These are phyloP conservation scores for Tenthredo livida DNA, from an alignment of 2,888 invertebrate species.

Conservation along the genomic window DNA sequence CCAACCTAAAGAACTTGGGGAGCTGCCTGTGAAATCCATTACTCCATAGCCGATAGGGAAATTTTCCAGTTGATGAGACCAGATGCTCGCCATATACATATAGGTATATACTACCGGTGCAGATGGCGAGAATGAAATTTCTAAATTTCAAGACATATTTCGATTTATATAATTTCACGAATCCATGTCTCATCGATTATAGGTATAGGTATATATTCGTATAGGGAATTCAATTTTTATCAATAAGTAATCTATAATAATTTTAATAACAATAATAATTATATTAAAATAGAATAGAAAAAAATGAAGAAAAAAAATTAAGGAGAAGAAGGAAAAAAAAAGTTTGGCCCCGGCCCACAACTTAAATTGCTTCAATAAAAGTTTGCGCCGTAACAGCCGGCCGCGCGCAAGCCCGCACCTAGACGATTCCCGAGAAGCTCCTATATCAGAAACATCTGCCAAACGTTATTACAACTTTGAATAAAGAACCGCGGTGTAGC, in stretches of 20 bases:
- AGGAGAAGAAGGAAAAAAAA: constrained; percentile 2
- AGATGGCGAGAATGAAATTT: not conserved
- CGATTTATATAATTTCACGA: not conserved
- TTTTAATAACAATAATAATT: not conserved
- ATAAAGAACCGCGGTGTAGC: constrained; percentile 75
- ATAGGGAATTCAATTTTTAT: not conserved
- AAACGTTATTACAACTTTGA: constrained; percentile 79
- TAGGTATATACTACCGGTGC: not conserved
- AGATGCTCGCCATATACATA: not conserved
- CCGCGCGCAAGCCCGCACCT: constrained; percentile 60
- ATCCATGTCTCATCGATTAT: not conserved
- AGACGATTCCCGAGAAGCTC: constrained; percentile 54
- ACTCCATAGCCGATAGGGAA: constrained; percentile 59
- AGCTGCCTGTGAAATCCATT: constrained; percentile 70
- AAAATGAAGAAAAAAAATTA: not conserved
- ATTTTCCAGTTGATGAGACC: constrained; percentile 40
- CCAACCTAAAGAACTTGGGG: constrained; percentile 54
- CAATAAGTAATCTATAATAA: not conserved
- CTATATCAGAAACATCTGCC: constrained; percentile 76
- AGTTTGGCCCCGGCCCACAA: constrained; percentile 68
- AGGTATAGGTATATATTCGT: not conserved
- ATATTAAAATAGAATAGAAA: not conserved
- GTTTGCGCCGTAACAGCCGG: constrained; percentile 74
- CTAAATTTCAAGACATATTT: not conserved
- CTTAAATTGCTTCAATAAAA: constrained; percentile 79